phyloP scores from a whole-genome alignment of 2,888 invertebrate genomes.

The Baccha elongata region DNA sequence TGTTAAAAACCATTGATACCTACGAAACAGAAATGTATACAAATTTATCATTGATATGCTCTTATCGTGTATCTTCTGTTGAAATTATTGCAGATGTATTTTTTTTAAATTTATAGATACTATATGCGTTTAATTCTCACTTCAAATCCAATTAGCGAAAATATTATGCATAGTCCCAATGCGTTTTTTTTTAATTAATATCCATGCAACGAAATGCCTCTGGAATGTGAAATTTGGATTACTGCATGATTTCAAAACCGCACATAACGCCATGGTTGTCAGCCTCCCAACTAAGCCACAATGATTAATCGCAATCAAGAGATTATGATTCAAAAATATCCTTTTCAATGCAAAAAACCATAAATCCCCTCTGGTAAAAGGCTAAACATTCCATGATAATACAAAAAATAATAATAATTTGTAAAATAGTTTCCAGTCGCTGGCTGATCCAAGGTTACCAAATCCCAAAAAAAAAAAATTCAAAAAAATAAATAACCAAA shows the following conservation, averaged over 20 bases:
- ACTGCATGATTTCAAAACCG: not conserved
- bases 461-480: not conserved
- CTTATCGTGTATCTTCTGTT: too few species aligned
- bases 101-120: too few species aligned
- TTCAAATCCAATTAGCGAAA: not conserved
- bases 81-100: too few species aligned
- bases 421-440: not conserved
- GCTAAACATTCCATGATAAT: not conserved
- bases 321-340: constrained; percentile 6
- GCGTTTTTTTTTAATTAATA: not conserved
- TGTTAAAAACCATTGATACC: too few species aligned
- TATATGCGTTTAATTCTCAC: too few species aligned
- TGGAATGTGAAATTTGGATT: constrained; percentile 7
- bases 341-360: not conserved
- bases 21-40: too few species aligned
- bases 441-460: not conserved
- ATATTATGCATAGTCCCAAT: constrained; percentile 7
- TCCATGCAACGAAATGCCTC: not conserved
- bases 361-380: not conserved
- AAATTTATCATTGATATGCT: too few species aligned
- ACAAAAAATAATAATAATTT: not conserved
- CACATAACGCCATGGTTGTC: not conserved
- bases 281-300: not conserved
- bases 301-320: constrained; percentile 14
- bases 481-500: not conserved